Percentiles rank a stretch among this genome's conserved stretches.
Evolutionary conservation across 2,888 invertebrate species (phyloP).

Genomic region (Agrochola lota): DNA sequence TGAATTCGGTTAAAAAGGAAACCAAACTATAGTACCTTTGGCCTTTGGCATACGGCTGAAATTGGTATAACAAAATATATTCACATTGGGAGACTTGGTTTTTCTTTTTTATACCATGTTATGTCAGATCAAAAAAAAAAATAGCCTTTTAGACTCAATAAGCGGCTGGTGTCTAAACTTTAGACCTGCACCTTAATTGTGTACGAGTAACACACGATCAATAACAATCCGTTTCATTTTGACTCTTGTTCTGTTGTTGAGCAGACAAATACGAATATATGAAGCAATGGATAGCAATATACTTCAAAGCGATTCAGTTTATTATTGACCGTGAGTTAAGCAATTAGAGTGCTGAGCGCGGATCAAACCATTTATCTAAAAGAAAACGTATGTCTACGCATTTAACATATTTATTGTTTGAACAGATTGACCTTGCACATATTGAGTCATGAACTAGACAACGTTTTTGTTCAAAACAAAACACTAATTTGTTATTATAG

Average conservation of each 20-base stretch:
- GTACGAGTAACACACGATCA: too few relatives aligned
- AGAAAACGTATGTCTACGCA: slow-evolving; percentile 3
- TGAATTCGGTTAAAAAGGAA: not conserved
- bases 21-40: not conserved
- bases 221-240: too few relatives aligned
- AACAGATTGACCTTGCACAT: slow-evolving; percentile 33
- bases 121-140: too few relatives aligned
- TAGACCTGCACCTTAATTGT: too few relatives aligned
- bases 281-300: too few relatives aligned
- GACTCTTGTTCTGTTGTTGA: too few relatives aligned
- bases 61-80: not conserved
- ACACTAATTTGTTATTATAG: slow-evolving; percentile 5
- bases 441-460: slow-evolving; percentile 46
- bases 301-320: too few relatives aligned
- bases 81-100: not conserved
- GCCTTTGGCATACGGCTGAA: not conserved
- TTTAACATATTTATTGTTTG: slow-evolving; percentile 11
- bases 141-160: not conserved
- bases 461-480: slow-evolving; percentile 10
- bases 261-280: too few relatives aligned
- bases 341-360: too few relatives aligned
- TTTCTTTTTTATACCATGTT: not conserved
- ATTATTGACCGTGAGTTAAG: too few relatives aligned
- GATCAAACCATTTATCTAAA: slow-evolving; percentile 9
- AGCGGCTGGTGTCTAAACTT: fast-evolving